Evolutionary conservation across 1,140 invertebrate species (phyloP), one percentile per base, ranked within the genome.

Genomic region (Trachymyrmex cornetzi): DNA sequence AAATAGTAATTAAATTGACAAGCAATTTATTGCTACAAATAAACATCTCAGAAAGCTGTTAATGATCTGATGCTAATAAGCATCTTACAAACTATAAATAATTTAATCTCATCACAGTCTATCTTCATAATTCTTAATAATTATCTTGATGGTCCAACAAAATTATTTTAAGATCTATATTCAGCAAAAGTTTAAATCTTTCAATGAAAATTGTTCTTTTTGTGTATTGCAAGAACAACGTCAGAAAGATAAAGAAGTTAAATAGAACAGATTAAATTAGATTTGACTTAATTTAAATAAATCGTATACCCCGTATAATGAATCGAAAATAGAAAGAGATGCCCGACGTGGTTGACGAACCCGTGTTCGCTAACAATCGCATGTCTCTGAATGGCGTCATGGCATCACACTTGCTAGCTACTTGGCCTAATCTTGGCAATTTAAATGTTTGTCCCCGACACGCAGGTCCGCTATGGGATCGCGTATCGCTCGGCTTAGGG

Each of bases 371-470:
- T 6, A 75, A 38, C 19, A n/a, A 64, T 77, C 14, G 72, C n/a
- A 22, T 1, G 19, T 80, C 14, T n/a, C 66, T 27, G 34, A 4
- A 82, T 38, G 7, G 16, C 27, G 55, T 50, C 61, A 34, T 55
- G 59, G 53, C 72, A 59, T 9, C 19, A 16, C 69, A 34, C 53
- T 34, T 57, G 66, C 66, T 16, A 48, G 72, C 59, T 61, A 80
- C 85, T 77, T 57, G 16, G 57, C 57, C 77, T 93, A 93, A 93
- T 93, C 92, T 93, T 86, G 92, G 88, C 92, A 93, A 93, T 93
- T 93, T 93, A 93, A 93, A 93, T 93, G 92, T 93, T 93, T 93
- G 92, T 90, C 87, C 88, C 89, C 82, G 81, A 71, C 72, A 80
- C 82, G 80, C 87, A 79, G 67, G 34, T 74, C 48, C 27, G 64